phyloP scores from a whole-genome alignment of 2,113 vertebrate genomes.

The Oophaga pumilio region DNA sequence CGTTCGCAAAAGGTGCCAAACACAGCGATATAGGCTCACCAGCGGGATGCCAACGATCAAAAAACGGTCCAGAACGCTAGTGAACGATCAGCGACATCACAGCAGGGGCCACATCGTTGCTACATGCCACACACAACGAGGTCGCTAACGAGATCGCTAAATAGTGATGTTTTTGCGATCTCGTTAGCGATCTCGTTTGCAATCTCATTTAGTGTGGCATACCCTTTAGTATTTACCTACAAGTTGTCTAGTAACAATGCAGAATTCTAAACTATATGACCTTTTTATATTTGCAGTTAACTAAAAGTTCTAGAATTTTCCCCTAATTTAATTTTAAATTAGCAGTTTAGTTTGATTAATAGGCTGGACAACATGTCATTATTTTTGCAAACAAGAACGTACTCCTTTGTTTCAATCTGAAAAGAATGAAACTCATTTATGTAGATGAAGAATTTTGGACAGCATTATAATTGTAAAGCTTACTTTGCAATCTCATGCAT shows the following conservation, averaged over 20 bases:
- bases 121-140: no score
- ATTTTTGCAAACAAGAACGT: background rate
- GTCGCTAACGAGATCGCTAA: no score
- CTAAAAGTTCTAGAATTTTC: background rate
- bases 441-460: background rate
- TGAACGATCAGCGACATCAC: no score
- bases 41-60: no score
- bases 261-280: background rate
- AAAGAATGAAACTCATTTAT: constrained; percentile 20
- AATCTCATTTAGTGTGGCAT: no score
- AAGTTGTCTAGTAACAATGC: background rate
- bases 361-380: background rate
- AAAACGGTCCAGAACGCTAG: no score
- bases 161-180: no score
- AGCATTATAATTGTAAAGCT: constrained; percentile 36
- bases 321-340: background rate
- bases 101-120: no score
- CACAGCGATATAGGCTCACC: no score
- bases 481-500: constrained; percentile 26
- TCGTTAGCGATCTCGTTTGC: no score
- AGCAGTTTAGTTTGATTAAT: background rate
- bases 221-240: background rate
- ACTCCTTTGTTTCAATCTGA: background rate
- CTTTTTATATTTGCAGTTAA: background rate
- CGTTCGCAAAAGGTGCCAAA: no score